These are phyloP conservation scores for Mimachlamys varia DNA, from an alignment of 2,888 invertebrate genomes.

Conservation along the genomic window DNA sequence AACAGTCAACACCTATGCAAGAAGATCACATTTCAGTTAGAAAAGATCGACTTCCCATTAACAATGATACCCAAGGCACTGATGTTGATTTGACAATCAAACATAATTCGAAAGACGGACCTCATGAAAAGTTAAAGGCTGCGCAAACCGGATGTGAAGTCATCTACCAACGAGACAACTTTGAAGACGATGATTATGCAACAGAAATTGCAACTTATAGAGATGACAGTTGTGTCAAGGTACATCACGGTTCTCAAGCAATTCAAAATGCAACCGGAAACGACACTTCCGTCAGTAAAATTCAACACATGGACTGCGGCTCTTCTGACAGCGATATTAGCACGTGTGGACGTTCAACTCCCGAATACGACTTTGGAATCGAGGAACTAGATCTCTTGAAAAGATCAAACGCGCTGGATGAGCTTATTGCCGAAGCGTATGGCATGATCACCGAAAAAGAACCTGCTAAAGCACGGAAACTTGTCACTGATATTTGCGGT, in stretches of 20 bases:
- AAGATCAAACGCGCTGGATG: background rate
- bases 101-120: background rate
- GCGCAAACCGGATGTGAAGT: background rate
- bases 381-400: background rate
- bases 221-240: too few relatives aligned
- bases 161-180: background rate
- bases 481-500: background rate
- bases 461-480: background rate
- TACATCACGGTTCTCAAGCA: too few relatives aligned
- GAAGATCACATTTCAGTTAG: too few relatives aligned
- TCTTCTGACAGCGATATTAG: background rate
- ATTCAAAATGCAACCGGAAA: background rate
- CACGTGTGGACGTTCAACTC: background rate
- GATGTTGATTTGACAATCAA: background rate
- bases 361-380: background rate
- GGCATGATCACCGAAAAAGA: background rate
- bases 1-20: too few relatives aligned
- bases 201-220: background rate
- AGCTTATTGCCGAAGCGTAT: background rate
- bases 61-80: background rate
- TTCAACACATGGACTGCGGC: background rate
- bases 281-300: background rate
- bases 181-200: background rate
- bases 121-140: background rate
- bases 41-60: too few relatives aligned